These are phyloP conservation scores for Microdon myrmicae DNA, from an alignment of 2,888 invertebrate genomes.

Conservation along the genomic window DNA sequence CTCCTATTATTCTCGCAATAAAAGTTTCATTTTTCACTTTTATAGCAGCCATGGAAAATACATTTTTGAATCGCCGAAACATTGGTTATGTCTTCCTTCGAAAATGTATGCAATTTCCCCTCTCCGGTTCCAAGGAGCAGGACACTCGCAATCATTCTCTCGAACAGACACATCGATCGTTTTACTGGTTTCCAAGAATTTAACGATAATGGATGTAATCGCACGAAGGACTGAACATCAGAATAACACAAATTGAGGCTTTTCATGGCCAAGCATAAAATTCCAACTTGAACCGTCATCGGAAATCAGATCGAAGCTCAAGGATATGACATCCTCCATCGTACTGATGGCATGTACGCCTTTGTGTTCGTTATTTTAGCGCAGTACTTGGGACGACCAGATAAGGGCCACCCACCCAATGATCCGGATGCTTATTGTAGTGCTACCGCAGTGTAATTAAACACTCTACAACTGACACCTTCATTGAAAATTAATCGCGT, in stretches of 20 bases:
- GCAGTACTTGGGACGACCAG: too few relatives aligned
- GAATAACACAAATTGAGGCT: slow-evolving; percentile 18
- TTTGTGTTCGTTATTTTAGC: too few relatives aligned
- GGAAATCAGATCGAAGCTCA: slow-evolving; percentile 5
- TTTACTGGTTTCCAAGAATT: slow-evolving; percentile 35
- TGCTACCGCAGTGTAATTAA: too few relatives aligned
- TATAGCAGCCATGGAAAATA: slow-evolving; percentile 48
- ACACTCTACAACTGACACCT: slow-evolving; percentile 38
- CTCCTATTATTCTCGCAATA: slow-evolving; percentile 53
- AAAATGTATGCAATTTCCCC: slow-evolving; percentile 28
- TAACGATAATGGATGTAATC: slow-evolving; percentile 37
- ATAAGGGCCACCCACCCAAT: too few relatives aligned
- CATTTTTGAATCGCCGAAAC: slow-evolving; percentile 42
- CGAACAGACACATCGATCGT: slow-evolving; percentile 31
- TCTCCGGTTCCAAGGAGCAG: slow-evolving; percentile 22
- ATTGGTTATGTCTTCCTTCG: not conserved
- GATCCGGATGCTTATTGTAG: too few relatives aligned
- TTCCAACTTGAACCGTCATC: slow-evolving; percentile 11
- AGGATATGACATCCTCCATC: not conserved
- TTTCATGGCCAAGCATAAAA: slow-evolving; percentile 12
- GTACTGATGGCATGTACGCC: too few relatives aligned
- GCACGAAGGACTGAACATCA: slow-evolving; percentile 16
- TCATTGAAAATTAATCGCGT: slow-evolving; percentile 39
- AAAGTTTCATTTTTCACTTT: slow-evolving; percentile 53
- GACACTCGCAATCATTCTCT: slow-evolving; percentile 30